phyloP scores from a whole-genome alignment of 92 coral and sea anemone species.

The Ricordea florida region DNA sequence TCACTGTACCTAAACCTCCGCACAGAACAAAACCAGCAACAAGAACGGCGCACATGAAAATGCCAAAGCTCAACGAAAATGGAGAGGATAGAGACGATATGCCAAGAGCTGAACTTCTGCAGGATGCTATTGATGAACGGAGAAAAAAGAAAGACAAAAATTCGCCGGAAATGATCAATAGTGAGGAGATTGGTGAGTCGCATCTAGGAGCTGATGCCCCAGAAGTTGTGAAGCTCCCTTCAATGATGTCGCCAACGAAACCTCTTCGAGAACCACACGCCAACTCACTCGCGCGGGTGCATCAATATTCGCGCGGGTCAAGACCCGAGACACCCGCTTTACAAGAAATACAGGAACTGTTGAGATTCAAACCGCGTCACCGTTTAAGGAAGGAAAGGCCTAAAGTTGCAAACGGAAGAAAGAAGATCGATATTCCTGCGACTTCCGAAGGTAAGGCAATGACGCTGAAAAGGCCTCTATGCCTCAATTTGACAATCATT shows the following conservation, averaged over 20 bases:
- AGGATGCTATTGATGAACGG: neutral
- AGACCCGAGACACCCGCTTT: constrained; percentile 27
- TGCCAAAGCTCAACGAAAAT: neutral
- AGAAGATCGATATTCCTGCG: constrained; percentile 23
- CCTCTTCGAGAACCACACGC: neutral
- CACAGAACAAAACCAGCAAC: too few relatives aligned
- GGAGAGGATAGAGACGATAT: too few relatives aligned
- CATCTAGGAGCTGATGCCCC: neutral
- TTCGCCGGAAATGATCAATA: neutral
- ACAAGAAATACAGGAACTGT: constrained; percentile 39
- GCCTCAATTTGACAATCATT: too few relatives aligned
- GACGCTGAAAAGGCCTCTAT: too few relatives aligned
- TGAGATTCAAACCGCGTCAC: neutral
- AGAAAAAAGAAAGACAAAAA: neutral
- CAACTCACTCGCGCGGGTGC: neutral
- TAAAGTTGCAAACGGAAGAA: neutral
- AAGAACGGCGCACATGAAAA: neutral
- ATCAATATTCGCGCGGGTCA: neutral
- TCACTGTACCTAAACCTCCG: constrained; percentile 7
- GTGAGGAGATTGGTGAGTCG: constrained; percentile 1
- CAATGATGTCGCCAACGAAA: neutral
- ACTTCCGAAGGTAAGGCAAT: constrained; percentile 13
- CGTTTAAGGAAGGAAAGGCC: constrained; percentile 21
- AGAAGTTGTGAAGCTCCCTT: neutral
- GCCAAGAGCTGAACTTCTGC: neutral